Evolutionary conservation across 2,113 vertebrate genomes (phyloP).

Genomic region (Mustela nigripes): DNA sequence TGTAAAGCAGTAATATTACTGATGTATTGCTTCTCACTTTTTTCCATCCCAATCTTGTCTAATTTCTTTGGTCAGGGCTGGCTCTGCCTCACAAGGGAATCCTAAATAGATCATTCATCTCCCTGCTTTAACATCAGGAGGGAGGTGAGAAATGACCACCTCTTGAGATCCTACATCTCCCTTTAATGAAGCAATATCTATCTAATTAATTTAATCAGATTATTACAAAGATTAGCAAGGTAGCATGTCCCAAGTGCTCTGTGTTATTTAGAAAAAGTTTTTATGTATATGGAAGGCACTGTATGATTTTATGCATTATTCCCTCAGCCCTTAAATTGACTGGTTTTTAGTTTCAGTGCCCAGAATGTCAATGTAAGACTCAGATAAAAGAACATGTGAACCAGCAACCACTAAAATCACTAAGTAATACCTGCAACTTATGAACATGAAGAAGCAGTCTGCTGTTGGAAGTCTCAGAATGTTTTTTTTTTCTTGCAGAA

Average conservation of each 20-base stretch:
- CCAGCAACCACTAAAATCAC: neutral
- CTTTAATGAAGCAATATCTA: neutral
- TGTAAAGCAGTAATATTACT: neutral
- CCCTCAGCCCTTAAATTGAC: neutral
- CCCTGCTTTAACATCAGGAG: neutral
- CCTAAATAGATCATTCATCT: constrained; percentile 5
- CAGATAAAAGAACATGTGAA: constrained; percentile 6
- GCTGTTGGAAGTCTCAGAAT: constrained; percentile 3
- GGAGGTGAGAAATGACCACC: neutral
- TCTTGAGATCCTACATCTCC: neutral
- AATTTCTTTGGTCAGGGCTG: neutral
- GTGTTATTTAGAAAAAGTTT: neutral
- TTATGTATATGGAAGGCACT: neutral
- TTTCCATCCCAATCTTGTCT: neutral
- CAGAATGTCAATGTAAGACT: neutral
- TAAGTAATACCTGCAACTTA: neutral
- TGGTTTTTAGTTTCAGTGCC: constrained; percentile 23
- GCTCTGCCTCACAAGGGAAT: neutral
- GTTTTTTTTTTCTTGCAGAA: neutral
- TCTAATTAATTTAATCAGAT: constrained; percentile 57
- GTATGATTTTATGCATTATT: neutral
- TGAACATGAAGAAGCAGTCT: constrained; percentile 12
- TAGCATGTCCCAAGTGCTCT: neutral
- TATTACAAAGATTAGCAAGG: constrained; percentile 37
- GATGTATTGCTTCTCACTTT: neutral